Percentiles rank a stretch among this genome's conserved stretches.
These are phyloP conservation scores for Toxotes jaculatrix DNA, from an alignment of 2,113 vertebrate species.

Conservation along the genomic window DNA sequence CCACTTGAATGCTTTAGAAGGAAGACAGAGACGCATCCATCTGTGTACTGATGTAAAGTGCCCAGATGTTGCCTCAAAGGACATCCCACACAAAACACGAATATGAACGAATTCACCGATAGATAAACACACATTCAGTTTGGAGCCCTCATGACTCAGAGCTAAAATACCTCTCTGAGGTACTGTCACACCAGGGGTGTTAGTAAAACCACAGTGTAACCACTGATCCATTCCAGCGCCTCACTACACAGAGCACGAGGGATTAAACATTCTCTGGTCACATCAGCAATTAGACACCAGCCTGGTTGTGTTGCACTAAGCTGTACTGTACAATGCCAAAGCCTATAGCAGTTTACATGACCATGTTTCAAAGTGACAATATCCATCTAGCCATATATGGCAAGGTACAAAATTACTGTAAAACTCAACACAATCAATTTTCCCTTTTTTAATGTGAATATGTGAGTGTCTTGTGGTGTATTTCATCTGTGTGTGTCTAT, in stretches of 20 bases:
- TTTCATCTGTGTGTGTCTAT: background rate
- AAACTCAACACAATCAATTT: background rate
- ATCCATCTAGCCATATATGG: background rate
- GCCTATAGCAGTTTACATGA: conserved; percentile 1
- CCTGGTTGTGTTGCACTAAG: conserved; percentile 26
- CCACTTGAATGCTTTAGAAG: conserved; percentile 27
- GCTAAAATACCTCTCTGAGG: conserved; percentile 48
- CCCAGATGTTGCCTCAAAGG: conserved; percentile 51
- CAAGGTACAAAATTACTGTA: background rate
- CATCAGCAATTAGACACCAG: conserved; percentile 56
- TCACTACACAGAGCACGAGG: conserved; percentile 35
- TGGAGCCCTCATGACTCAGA: conserved; percentile 19
- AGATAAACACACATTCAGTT: conserved; percentile 5
- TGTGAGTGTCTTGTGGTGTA: background rate
- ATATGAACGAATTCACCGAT: background rate
- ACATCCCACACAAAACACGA: conserved; percentile 32
- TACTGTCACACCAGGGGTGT: conserved; percentile 39
- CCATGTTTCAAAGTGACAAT: background rate
- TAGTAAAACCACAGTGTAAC: conserved; percentile 50
- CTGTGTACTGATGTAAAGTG: conserved; percentile 31
- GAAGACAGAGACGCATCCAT: conserved; percentile 40
- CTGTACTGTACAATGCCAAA: conserved; percentile 13
- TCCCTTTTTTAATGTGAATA: background rate
- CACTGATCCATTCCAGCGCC: conserved; percentile 56
- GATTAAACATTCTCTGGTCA: conserved; percentile 60